Evolutionary conservation across 2,797 vertebrate genomes (phyloP).

Genomic region (Phyllotis vaccarum): DNA sequence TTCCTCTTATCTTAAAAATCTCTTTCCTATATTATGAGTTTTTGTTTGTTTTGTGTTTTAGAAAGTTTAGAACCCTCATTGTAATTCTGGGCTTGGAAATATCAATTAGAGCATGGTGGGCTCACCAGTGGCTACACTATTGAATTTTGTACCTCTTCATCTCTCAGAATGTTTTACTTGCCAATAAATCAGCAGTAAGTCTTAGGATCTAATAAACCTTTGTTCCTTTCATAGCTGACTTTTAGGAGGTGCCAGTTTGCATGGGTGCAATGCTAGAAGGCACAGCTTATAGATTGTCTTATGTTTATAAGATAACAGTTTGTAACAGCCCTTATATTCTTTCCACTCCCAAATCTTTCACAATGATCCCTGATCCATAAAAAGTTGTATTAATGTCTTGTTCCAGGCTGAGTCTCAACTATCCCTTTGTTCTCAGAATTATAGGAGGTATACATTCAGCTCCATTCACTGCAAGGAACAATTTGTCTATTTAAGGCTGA

Average conservation of each 20-base stretch:
- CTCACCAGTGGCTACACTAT: neutral
- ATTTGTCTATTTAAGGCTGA: neutral
- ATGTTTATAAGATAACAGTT: neutral
- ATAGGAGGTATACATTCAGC: neutral
- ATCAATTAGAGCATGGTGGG: neutral
- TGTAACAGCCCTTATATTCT: neutral
- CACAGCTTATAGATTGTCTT: neutral
- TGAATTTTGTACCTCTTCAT: neutral
- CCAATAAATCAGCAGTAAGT: neutral
- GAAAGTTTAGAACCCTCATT: neutral
- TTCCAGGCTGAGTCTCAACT: neutral
- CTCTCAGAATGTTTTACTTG: neutral
- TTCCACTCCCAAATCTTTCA: neutral
- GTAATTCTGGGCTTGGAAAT: neutral
- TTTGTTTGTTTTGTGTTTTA: neutral
- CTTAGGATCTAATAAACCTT: neutral
- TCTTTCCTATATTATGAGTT: neutral
- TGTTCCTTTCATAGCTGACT: neutral
- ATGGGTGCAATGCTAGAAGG: neutral
- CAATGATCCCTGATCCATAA: neutral
- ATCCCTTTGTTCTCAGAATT: neutral
- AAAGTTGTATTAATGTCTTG: neutral
- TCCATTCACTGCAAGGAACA: neutral
- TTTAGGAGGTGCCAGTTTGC: neutral
- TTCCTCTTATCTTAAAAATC: neutral